Evolutionary conservation across 1,140 invertebrate species (phyloP), one percentile per base, ranked within the genome.

Genomic region (Leguminivora glycinivorella): DNA sequence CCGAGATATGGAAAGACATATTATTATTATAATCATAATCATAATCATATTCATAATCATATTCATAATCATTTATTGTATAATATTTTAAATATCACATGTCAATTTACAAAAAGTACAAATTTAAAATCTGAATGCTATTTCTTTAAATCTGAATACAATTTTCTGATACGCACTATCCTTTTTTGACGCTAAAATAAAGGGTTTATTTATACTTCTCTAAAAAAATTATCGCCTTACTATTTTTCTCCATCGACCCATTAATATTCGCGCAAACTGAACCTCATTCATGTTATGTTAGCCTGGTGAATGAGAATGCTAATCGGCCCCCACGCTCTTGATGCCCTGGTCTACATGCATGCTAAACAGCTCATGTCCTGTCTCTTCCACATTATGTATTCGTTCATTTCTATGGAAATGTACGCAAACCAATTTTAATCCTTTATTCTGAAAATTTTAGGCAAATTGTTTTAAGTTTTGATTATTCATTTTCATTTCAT

Each of bases 231-330:
- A 12, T 38, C 14, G 34, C 10, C n/a, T 12, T 9, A 17, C 14
- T 0, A 17, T 47, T 17, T 47, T 17, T 47, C n/a, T 47, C n/a
- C 43, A 5, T 17, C 4, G 1, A 19, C 4, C 19, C 47, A 52
- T 22, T 52, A 52, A 22, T 52, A 17, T 9, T 52, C 47, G 5
- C 7, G 19, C 19, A 52, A 52, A 22, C 47, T 52, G 17, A 17
- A 63, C 58, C 2, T 1, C 22, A n/a, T 58, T 26, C 24, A 58
- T 26, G 25, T 63, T 63, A 63, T 63, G 58, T 29, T 63, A 17
- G 17, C 58, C 58, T 63, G 26, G 58, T 63, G n/a, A 31, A 63
- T 63, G 29, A 17, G 25, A 63, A 63, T 63, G 58, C 58, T 63
- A 63, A 63, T 63, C 58, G 26, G 58, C 17, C 17, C 58, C 26